These are phyloP conservation scores for Arenaria interpres DNA, from an alignment of 2,113 vertebrate genomes.

Conservation along the genomic window DNA sequence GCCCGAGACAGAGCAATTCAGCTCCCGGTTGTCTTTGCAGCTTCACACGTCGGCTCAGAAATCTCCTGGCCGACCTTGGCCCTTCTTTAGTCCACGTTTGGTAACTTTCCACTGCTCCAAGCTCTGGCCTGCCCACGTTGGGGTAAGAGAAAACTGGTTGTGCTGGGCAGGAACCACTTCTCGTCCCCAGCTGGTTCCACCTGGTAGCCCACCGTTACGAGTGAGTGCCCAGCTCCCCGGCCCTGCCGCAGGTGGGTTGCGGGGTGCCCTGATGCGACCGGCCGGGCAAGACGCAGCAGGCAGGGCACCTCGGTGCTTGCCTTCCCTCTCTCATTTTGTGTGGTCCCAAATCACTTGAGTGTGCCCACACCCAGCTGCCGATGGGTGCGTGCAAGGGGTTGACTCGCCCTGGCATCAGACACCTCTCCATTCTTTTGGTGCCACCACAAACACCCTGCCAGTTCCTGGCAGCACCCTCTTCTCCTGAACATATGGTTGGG, in stretches of 20 bases:
- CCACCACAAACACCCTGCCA: not conserved
- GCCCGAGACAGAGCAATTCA: not conserved
- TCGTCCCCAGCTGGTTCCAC: constrained; percentile 24
- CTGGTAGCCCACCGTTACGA: not conserved
- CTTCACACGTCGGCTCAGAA: not conserved
- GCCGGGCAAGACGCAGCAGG: not conserved
- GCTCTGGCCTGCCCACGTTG: not conserved
- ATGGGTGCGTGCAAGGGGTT: not conserved
- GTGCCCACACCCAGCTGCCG: not conserved
- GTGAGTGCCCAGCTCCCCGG: not conserved
- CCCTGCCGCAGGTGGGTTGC: fast-evolving
- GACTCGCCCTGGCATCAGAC: not conserved
- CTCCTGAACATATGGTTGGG: fast-evolving
- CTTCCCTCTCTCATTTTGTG: not conserved
- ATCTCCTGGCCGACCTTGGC: constrained; percentile 60
- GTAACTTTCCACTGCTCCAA: constrained; percentile 63
- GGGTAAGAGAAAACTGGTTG: constrained; percentile 65
- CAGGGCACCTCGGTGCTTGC: not conserved
- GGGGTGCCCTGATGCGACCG: fast-evolving
- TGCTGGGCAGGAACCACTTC: constrained; percentile 60
- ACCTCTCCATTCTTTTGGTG: not conserved
- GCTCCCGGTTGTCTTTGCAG: constrained; percentile 28
- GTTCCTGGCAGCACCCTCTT: not conserved
- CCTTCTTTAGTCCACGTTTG: constrained; percentile 11
- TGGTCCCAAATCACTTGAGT: not conserved